phyloP scores from a whole-genome alignment of 2,113 vertebrate species.

The Pollachius pollachius region DNA sequence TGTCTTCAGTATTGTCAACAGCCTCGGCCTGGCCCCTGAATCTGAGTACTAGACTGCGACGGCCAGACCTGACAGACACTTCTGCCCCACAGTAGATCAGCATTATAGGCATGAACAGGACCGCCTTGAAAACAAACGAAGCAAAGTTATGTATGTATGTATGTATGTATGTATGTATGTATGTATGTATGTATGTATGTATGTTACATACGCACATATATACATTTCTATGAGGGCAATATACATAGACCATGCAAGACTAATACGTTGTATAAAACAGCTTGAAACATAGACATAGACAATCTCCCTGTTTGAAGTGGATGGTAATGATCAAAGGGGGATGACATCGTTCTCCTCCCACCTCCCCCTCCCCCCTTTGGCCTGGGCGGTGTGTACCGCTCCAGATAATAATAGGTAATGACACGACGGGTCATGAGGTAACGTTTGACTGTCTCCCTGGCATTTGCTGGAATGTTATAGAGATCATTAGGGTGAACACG shows the following conservation, averaged over 20 bases:
- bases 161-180: too few species aligned
- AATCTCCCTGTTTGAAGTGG: conserved; percentile 47
- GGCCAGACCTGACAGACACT: too few species aligned
- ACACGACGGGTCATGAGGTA: conserved; percentile 25
- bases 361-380: conserved; percentile 23
- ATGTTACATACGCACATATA: too few species aligned
- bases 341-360: conserved; percentile 16
- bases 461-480: conserved; percentile 35
- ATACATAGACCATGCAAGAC: too few species aligned
- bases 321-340: conserved; percentile 53
- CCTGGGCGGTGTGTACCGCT: conserved; percentile 42
- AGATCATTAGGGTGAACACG: conserved; percentile 18
- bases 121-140: too few species aligned
- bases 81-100: too few species aligned
- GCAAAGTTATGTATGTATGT: too few species aligned
- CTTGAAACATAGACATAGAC: conserved; percentile 42
- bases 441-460: conserved; percentile 40
- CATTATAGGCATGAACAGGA: too few species aligned
- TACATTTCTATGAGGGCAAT: too few species aligned
- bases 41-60: not conserved
- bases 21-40: conserved; percentile 33
- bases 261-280: conserved; percentile 10
- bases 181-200: too few species aligned
- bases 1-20: conserved; percentile 72
- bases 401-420: conserved; percentile 37